A percentile compares a stretch with the other conserved stretches of the same genome.
Evolutionary conservation across 2,888 invertebrate genomes (phyloP).

Genomic region (Adelphocoris suturalis): DNA sequence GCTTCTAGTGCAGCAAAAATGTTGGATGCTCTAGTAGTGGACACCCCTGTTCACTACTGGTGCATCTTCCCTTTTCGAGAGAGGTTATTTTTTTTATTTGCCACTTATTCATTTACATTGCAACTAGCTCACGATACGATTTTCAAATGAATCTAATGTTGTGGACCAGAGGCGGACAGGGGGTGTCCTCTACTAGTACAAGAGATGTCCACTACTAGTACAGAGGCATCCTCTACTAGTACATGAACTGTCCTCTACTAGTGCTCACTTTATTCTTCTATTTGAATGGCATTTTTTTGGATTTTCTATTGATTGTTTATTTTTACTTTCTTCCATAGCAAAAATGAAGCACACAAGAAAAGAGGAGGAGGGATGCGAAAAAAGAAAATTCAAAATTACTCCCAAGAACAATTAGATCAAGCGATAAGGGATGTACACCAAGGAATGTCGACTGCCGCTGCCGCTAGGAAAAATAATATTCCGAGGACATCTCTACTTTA

Average conservation of each 20-base stretch:
- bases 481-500: slow-evolving; percentile 40
- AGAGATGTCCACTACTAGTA: background rate
- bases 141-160: background rate
- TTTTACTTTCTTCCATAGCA: too few relatives aligned
- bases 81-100: background rate
- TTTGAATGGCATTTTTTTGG: too few relatives aligned
- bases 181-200: background rate
- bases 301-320: too few relatives aligned
- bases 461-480: background rate
- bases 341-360: background rate
- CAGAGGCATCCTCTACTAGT: background rate
- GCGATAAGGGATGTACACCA: slow-evolving; percentile 18
- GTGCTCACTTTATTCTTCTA: background rate
- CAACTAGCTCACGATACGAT: background rate
- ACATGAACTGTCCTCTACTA: background rate
- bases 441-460: slow-evolving; percentile 44
- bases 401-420: slow-evolving; percentile 31
- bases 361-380: background rate
- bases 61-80: background rate
- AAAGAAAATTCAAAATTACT: background rate
- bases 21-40: background rate
- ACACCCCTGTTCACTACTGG: background rate
- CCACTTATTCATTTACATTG: background rate
- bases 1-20: background rate
- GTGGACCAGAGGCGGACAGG: background rate